Evolutionary conservation across 2,888 invertebrate genomes (phyloP).

Genomic region (Digitonthophagus gazella): DNA sequence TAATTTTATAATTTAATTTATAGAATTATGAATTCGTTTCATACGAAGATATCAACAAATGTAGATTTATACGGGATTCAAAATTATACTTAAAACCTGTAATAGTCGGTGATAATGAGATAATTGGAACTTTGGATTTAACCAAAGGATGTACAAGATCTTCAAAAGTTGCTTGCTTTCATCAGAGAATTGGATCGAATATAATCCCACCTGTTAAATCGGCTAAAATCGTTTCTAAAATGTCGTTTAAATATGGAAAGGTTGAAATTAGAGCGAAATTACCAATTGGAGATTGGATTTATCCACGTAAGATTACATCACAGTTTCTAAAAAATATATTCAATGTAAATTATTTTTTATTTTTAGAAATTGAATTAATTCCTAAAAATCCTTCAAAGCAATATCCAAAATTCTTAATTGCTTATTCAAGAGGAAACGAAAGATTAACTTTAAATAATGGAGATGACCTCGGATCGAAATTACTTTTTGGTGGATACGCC

Average conservation of each 20-base stretch:
- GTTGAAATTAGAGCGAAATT: constrained; percentile 56
- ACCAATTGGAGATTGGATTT: constrained; percentile 58
- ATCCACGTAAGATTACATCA: constrained; percentile 56
- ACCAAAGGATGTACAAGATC: constrained; percentile 22
- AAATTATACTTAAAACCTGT: constrained; percentile 59
- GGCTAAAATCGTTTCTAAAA: constrained; percentile 51
- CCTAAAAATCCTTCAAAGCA: constrained; percentile 15
- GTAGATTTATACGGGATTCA: constrained; percentile 55
- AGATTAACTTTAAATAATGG: constrained; percentile 43
- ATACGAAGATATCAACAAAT: constrained; percentile 58
- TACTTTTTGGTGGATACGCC: constrained; percentile 56
- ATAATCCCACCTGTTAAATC: constrained; percentile 54
- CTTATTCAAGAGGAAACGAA: constrained; percentile 47
- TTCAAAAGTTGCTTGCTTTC: constrained; percentile 2
- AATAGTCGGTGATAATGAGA: constrained; percentile 16
- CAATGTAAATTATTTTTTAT: background rate
- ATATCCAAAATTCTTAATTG: constrained; percentile 40
- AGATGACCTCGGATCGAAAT: constrained; percentile 49
- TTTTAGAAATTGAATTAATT: constrained; percentile 25
- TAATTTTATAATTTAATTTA: constrained; percentile 24
- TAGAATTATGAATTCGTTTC: constrained; percentile 67
- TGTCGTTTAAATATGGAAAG: constrained; percentile 53
- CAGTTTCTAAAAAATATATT: no score
- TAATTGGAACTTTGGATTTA: constrained; percentile 30
- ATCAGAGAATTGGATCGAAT: constrained; percentile 4